These are phyloP conservation scores for Poeciliopsis retropinna DNA, from an alignment of 2,113 vertebrate species.

Conservation along the genomic window DNA sequence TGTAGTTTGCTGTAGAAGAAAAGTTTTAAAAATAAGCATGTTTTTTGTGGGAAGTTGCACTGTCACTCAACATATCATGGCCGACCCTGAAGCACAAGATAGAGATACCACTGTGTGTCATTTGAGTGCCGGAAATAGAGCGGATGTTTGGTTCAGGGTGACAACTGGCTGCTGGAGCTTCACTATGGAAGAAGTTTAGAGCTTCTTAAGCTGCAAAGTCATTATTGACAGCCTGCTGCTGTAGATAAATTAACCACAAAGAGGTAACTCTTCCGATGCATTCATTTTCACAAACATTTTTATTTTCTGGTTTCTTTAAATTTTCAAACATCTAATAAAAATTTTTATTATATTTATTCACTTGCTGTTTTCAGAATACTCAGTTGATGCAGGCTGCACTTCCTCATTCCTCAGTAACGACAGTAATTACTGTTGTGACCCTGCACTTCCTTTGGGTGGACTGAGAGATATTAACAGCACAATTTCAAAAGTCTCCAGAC, in stretches of 20 bases:
- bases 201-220: background rate
- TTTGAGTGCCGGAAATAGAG: conserved; percentile 17
- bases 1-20: conserved; percentile 19
- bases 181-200: background rate
- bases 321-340: background rate
- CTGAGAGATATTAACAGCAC: conserved; percentile 20
- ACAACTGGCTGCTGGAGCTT: conserved; percentile 12
- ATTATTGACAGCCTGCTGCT: background rate
- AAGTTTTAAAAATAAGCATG: conserved; percentile 5
- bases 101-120: conserved; percentile 1
- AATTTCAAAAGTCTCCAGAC: conserved; percentile 17
- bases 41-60: background rate
- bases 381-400: background rate
- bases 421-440: conserved; percentile 58
- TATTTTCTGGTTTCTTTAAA: background rate
- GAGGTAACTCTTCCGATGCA: background rate
- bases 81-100: conserved; percentile 26
- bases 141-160: conserved; percentile 13
- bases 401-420: conserved; percentile 36
- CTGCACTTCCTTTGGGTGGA: conserved; percentile 65
- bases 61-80: too few relatives aligned
- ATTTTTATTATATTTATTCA: background rate
- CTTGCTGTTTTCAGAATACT: background rate
- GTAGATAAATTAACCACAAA: too few relatives aligned
- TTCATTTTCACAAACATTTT: too few relatives aligned